Evolutionary conservation across 2,113 vertebrate species (phyloP).

Genomic region (Elanoides forficatus): DNA sequence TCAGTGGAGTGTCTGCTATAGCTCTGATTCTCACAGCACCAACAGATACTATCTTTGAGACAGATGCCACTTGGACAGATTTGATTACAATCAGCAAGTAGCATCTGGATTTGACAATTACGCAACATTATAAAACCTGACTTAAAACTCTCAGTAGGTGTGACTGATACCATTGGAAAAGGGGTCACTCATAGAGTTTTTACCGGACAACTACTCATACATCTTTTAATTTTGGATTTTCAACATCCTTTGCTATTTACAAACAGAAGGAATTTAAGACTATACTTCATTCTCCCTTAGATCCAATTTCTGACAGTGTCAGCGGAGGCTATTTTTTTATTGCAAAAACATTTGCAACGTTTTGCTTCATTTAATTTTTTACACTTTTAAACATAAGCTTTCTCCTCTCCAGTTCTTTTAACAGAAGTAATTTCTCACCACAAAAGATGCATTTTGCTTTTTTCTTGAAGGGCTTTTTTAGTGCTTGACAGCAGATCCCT

Average conservation of each 20-base stretch:
- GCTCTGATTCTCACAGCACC: not conserved
- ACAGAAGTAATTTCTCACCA: not conserved
- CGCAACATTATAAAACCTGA: not conserved
- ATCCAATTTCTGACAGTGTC: not conserved
- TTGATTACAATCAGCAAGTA: not conserved
- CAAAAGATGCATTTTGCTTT: not conserved
- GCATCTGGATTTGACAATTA: not conserved
- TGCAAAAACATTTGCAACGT: not conserved
- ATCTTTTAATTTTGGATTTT: not conserved
- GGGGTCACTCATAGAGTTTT: not conserved
- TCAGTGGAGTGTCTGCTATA: not conserved
- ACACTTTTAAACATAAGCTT: not conserved
- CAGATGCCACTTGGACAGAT: fast-evolving
- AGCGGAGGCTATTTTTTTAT: not conserved
- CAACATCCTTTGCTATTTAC: not conserved
- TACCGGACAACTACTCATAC: not conserved
- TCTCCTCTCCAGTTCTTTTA: not conserved
- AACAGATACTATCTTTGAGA: not conserved
- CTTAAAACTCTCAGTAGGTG: not conserved
- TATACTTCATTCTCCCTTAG: not conserved
- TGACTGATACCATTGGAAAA: not conserved
- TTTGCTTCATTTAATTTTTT: not conserved
- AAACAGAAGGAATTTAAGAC: not conserved
- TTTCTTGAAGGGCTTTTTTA: not conserved
- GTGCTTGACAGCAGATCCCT: not conserved